These are phyloP conservation scores for Crepidodera aurea DNA, from an alignment of 2,888 invertebrate species.

Conservation along the genomic window DNA sequence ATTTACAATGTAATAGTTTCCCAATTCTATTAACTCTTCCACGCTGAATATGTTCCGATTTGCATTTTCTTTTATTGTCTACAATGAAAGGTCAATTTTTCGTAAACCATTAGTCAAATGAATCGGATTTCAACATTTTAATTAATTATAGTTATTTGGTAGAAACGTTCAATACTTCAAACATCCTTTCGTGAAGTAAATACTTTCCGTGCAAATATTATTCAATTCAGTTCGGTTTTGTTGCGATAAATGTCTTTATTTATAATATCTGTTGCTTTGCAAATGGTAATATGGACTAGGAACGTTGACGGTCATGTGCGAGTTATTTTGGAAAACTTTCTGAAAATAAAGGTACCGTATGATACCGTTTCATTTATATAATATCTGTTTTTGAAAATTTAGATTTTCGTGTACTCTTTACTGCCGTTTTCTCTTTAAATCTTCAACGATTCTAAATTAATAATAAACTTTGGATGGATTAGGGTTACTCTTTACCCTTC, in stretches of 20 bases:
- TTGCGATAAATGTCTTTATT: background rate
- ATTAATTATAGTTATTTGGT: conserved; percentile 3
- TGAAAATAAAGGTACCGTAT: no score
- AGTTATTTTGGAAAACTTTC: no score
- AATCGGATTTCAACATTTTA: background rate
- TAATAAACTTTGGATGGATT: no score
- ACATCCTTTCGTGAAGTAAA: conserved; percentile 3
- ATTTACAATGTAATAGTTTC: no score
- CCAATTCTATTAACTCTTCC: no score
- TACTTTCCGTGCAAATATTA: background rate
- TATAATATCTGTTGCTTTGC: background rate
- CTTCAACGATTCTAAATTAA: no score
- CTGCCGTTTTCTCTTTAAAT: no score
- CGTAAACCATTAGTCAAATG: background rate
- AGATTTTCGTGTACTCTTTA: no score
- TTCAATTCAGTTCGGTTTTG: background rate
- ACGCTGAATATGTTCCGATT: background rate
- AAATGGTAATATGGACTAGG: background rate
- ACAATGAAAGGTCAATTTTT: background rate
- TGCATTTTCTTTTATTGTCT: background rate
- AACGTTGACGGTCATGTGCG: background rate
- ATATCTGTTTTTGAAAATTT: no score
- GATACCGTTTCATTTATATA: no score
- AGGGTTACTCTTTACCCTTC: background rate
- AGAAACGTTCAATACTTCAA: background rate